Base-by-base conservation (phyloP, 2,888 invertebrate genomes). In the Dynastes hyllus region DNA sequence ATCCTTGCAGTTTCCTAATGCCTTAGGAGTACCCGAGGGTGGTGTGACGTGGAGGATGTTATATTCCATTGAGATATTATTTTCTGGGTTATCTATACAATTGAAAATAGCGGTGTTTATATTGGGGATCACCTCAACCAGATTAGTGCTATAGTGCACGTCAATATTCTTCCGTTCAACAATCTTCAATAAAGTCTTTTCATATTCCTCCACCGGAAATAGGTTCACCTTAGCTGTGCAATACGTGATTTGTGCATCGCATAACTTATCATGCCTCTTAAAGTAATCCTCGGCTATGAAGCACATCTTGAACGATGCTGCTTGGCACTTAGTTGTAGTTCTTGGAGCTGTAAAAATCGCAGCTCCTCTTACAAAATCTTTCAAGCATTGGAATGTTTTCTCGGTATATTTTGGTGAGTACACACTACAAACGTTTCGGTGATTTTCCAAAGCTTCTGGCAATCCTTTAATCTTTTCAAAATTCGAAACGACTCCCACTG, bases 401-500 rank as follows among this genome's bases (percentile, higher is more conserved):
- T 79, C 77, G 27, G 50, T 77, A 13, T 77, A 79, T 55, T 69
- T 13, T 0, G 71, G 66, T 3, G 77, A 77, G 37, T 53, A 77
- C 13, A 79, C 77, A 0, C 77, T 77, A 4, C 40, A 55, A 1
- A 79, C 79, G 66, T 77, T 77, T 3, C 50, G 45, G 29, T 75
- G 75, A 16, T 67, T 67, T 13, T 79, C 50, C 27, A 79, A 75
- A 13, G 67, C 95, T 83, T 96, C 94, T 2, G 88, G 85, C 2
- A 97, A 89, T 0, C 97, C 98, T 81, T 22, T 29, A 85, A 96
- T 96, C 91, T 93, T 91, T 65, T 92, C 87, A 89, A 94, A 97
- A 86, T 95, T 91, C 53, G 95, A 90, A 82, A 94, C 91, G 45
- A 97, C 84, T 0, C 97, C 97, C 55, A 94, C 91, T 3, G 96